phyloP scores from a whole-genome alignment of 2,113 vertebrate species.

The Ageneiosus marmoratus region DNA sequence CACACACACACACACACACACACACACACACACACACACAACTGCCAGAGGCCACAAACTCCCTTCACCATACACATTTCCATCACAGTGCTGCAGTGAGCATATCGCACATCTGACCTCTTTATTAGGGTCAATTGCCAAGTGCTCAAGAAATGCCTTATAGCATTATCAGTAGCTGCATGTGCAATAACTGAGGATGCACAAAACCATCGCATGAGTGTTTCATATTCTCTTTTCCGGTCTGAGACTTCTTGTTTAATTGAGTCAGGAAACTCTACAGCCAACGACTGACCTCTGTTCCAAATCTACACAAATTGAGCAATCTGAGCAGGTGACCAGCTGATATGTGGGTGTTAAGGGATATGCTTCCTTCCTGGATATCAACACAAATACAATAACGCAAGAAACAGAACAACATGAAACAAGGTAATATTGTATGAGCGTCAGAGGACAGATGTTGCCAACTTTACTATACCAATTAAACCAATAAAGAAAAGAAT shows the following conservation, averaged over 20 bases:
- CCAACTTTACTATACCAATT: not conserved
- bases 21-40: not conserved
- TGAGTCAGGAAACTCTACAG: slow-evolving; percentile 18
- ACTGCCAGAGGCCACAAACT: not conserved
- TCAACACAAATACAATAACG: slow-evolving; percentile 17
- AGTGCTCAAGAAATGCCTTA: slow-evolving; percentile 2
- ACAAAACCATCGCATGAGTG: not conserved
- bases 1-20: not conserved
- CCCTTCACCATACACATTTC: not conserved
- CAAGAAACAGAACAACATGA: not conserved
- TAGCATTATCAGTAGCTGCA: not conserved
- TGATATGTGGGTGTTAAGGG: slow-evolving; percentile 34
- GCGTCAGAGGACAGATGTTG: slow-evolving; percentile 27
- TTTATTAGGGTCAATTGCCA: not conserved
- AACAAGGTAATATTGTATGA: not conserved
- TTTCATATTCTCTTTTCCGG: slow-evolving; percentile 32
- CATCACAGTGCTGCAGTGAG: not conserved
- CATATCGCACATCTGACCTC: slow-evolving; percentile 5
- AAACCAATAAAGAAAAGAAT: not conserved
- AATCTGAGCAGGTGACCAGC: not conserved
- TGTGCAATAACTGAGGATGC: not conserved
- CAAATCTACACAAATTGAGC: not conserved
- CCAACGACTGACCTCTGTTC: not conserved
- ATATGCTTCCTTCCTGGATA: slow-evolving; percentile 34
- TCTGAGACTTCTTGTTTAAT: not conserved